Base-by-base conservation (phyloP, 2,113 vertebrate species). In the Dipodomys spectabilis region DNA sequence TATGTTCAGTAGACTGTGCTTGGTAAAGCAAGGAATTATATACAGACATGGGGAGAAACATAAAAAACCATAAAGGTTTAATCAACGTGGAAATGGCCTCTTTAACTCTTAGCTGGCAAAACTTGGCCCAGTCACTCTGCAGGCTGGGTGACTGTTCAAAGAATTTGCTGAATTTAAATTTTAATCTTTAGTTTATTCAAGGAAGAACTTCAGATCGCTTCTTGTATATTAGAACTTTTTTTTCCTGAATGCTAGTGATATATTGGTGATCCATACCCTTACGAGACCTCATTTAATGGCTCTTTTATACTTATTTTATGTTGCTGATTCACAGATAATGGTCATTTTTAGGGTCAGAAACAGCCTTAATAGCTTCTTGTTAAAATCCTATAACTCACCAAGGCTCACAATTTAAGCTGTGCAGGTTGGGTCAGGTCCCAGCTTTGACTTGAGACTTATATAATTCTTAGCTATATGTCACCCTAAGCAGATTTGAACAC, bases 21-120 rank as follows among this genome's bases (percentile, higher is more conserved):
- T 79, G 79, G 39, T 62, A 89, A 94, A 90, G 45, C 62, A 86
- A 84, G 88, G 89, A 77, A 30, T 93, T 75, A 68, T 81, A 72
- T 57, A 83, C 2, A 77, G 73, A 69, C 65, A 87, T 95, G 94
- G 77, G 67, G 62, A 73, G 78, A 83, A 93, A 87, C 16, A 78
- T 90, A 90, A 84, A 84, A 87, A 89, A 69, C 16, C 35, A 1
- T 72, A 68, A 62, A 35, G 82, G 12, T 68, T 94, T 68, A 94
- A 64, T 44, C 44, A 83, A 57, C n/a, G 78, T 49, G 27, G 39
- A 30, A 2, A 57, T 82, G 35, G 19, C 19, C 27, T 74, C 49
- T 84, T 86, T 86, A 95, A 77, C 30, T 35, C 7, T 89, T 25
- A 27, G 20, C 2, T 82, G 68, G 77, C 5, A 83, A n/a, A 94